Base-by-base conservation (phyloP, 1,140 invertebrate genomes). In the Ptiloglossa arizonensis region DNA sequence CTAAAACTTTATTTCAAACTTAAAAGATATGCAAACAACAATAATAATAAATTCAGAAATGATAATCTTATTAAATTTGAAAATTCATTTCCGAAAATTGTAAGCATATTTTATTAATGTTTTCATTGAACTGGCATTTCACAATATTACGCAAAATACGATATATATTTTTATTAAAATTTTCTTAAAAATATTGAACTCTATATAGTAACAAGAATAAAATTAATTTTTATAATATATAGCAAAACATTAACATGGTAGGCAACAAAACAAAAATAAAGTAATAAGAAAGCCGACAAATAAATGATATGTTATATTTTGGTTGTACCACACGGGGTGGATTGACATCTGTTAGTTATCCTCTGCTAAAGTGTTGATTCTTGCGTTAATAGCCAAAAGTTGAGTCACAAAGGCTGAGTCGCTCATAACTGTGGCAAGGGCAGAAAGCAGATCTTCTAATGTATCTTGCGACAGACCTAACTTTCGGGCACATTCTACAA, bases 371-470 rank as follows among this genome's bases (percentile, higher is more conserved):
- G 94, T 93, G 72, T 95, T 95, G 82, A 97, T 96, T 82, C 94
- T 94, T 71, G 94, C 90, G 88, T 97, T 97, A 71, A 97, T 95
- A 29, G 94, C 93, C 80, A 96, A 91, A 32, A 96, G 89, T 91
- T 97, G 96, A 5, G 91, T 90, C 83, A 96, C 93, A 86, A 96
- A 97, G 60, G 94, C 94, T 59, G 94, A 93, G 86, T 97, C 96
- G n/a, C 93, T 93, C 87, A 97, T 94, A 79, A 97, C 94, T 69
- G 92, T 94, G 27, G 95, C 95, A 29, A 97, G 91, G 24, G 94
- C 92, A 70, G 93, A 93, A 15, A 97, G 91, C 57, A 95, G 93
- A 69, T 93, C 92, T 44, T 94, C 89, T 27, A 97, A 90, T 46
- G 95, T 93, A 1, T 94, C 94, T 62, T 94, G 92, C 24, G 93